These are phyloP conservation scores for Gallinago stenura DNA, from an alignment of 2,797 vertebrate genomes.

Conservation along the genomic window DNA sequence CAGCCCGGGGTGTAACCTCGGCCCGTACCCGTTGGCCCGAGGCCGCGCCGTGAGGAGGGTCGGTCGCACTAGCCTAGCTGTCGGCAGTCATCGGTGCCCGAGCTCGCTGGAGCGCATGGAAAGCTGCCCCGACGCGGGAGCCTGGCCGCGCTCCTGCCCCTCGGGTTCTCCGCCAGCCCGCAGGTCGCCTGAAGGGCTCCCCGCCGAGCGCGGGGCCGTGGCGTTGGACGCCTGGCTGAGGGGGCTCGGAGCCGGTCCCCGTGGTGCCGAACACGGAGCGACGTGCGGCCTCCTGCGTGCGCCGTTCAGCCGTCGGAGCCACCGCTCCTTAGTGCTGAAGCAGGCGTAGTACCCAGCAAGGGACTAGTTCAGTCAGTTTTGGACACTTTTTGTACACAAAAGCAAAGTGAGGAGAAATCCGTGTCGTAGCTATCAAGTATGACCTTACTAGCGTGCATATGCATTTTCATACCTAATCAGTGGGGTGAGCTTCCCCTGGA, in stretches of 20 bases:
- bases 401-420: neutral
- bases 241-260: neutral
- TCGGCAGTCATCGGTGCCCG: rapidly evolving
- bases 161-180: neutral
- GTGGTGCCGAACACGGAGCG: no score
- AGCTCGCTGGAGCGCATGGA: neutral
- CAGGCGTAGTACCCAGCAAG: rapidly evolving
- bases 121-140: neutral
- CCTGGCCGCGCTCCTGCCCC: neutral
- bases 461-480: neutral
- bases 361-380: rapidly evolving
- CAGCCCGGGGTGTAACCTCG: no score
- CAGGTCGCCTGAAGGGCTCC: neutral
- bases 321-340: rapidly evolving
- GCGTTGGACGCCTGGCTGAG: rapidly evolving
- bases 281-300: neutral
- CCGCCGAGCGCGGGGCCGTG: neutral
- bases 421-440: rapidly evolving
- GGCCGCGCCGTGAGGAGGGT: neutral
- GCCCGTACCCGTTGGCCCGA: rapidly evolving
- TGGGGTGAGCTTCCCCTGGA: neutral
- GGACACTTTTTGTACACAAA: neutral
- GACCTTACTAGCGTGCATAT: rapidly evolving
- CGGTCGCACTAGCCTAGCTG: neutral
- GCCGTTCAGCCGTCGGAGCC: rapidly evolving